phyloP scores from a whole-genome alignment of 2,797 vertebrate genomes.

The Anableps anableps region DNA sequence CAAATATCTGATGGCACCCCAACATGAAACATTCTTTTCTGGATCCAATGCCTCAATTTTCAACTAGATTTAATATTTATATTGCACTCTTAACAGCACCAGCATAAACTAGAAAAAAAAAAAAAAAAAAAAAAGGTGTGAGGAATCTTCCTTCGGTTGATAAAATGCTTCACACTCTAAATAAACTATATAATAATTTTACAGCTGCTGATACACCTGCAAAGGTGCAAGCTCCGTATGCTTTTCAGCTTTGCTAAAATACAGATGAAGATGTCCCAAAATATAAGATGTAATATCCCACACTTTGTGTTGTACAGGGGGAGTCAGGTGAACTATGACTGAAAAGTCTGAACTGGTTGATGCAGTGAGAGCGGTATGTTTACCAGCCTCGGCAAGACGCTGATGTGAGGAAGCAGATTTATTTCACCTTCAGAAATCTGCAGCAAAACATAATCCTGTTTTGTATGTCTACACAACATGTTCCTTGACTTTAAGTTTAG shows the following conservation, averaged over 20 bases:
- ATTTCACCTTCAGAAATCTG: background rate
- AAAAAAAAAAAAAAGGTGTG: background rate
- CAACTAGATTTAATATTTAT: conserved; percentile 11
- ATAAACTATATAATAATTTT: conserved; percentile 53
- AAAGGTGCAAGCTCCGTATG: conserved; percentile 45
- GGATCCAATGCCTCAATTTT: background rate
- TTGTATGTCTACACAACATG: background rate
- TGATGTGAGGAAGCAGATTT: background rate
- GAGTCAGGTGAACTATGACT: background rate
- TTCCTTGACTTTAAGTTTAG: background rate
- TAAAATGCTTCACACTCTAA: conserved; percentile 38
- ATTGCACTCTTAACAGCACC: conserved; percentile 23
- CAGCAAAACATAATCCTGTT: background rate
- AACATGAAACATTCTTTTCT: background rate
- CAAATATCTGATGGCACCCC: background rate
- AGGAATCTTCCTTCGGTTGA: conserved; percentile 43
- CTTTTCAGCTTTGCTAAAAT: background rate
- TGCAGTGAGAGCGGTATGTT: background rate
- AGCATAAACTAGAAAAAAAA: conserved; percentile 26
- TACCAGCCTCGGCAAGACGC: background rate
- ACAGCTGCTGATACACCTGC: conserved; percentile 56
- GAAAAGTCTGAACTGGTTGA: background rate
- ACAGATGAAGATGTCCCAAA: background rate
- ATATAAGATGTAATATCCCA: background rate
- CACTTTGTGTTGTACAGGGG: background rate